Percentiles rank a stretch among this genome's conserved stretches.
phyloP scores from a whole-genome alignment of 2,888 invertebrate genomes.

The Nycteola revayana region DNA sequence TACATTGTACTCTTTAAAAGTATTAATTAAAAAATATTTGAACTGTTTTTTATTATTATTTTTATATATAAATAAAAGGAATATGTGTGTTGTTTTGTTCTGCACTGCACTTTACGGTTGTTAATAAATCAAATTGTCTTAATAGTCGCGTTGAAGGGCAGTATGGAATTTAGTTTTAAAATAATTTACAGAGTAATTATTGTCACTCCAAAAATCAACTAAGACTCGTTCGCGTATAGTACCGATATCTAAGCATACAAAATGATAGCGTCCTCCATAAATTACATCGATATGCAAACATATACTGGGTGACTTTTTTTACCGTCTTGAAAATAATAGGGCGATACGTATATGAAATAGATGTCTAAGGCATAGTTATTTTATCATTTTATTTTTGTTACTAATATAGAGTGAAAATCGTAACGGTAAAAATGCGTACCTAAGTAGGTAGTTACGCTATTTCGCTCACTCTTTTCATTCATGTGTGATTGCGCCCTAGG shows the following conservation, averaged over 20 bases:
- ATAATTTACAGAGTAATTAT: conserved; percentile 56
- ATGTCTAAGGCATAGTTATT: too few species aligned
- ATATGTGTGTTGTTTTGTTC: conserved; percentile 39
- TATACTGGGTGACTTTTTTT: too few species aligned
- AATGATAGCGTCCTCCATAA: conserved; percentile 32
- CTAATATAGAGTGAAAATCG: too few species aligned
- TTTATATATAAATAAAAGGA: conserved; percentile 32
- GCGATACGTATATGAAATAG: conserved; percentile 17
- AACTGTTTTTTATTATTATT: too few species aligned
- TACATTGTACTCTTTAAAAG: conserved; percentile 50
- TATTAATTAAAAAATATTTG: conserved; percentile 52
- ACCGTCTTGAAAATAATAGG: too few species aligned
- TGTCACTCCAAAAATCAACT: conserved; percentile 48
- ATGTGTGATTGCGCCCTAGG: too few species aligned
- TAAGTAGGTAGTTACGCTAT: too few species aligned
- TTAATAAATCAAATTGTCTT: conserved; percentile 12
- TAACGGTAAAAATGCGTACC: too few species aligned
- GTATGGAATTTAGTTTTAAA: conserved; percentile 34
- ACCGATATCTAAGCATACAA: conserved; percentile 36
- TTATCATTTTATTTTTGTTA: too few species aligned
- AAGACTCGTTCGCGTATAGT: conserved; percentile 20
- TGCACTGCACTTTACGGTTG: conserved; percentile 19
- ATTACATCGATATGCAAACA: conserved; percentile 34
- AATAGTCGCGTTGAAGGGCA: conserved; percentile 20
- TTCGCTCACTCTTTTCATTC: too few species aligned